Base-by-base conservation (phyloP, 1,140 invertebrate genomes). In the Drosophila melanica region DNA sequence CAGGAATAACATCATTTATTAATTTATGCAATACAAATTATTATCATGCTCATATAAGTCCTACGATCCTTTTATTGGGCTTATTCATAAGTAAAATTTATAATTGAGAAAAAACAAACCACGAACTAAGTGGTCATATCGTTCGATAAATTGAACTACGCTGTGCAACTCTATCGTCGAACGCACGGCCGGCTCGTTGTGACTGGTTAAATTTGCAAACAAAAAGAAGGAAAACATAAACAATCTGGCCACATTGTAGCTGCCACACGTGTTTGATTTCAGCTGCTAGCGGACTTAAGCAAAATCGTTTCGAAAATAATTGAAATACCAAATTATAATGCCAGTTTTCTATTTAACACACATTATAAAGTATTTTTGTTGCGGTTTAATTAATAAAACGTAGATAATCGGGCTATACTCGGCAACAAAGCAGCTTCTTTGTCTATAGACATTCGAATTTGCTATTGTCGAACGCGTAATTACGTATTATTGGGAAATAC, bases 211-310 rank as follows among this genome's bases (percentile, higher is more conserved):
- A 41, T 37, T 33, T 12, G 11, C 11, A 3, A 55, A 57, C n/a
- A 42, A 14, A 4, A 47, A 23, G 20, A 23, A 23, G 20, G 3
- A 23, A n/a, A 37, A 48, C 14, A 48, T 48, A 39, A 16, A 58
- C 58, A 39, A 16, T 23, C 11, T 67, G 64, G 54, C 12, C 64
- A 67, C 54, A 59, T 44, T 59, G 11, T 2, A 30, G 4, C 6
- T 23, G 27, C 39, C 53, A 72, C 76, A 79, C 76, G 76, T 79
- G 76, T 76, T 79, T 78, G 60, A 58, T 75, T 72, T 64, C 33
- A 57, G 60, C 33, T 53, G 14, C 16, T 12, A 20, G 42, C 42
- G 44, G 16, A 55, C 18, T 45, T 65, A 69, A 48, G 18, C 51
- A 42, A 57, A 74, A 55, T 42, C 30, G 35, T 3, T 37, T 41